Base-by-base conservation (phyloP, 2,888 invertebrate species). In the Epistrophe eligans region DNA sequence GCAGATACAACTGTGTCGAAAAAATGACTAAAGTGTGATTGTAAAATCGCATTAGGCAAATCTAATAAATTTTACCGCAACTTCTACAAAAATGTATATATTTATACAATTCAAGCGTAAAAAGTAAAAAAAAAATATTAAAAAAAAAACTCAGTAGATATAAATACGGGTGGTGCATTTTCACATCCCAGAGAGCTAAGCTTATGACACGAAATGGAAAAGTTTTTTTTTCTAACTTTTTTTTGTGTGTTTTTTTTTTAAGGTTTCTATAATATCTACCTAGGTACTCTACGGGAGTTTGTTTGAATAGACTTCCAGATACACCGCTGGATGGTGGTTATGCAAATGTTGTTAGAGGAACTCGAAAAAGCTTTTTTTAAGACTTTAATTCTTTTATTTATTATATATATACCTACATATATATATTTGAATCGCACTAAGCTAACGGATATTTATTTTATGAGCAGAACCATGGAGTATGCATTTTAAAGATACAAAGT, bases 31-130 rank as follows among this genome's bases (percentile, higher is more conserved):
- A 72, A 77, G 70, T 71, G 74, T 81, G 81, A 81, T 85, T 85
- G 81, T 85, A 71, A 64, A 85, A 85, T 85, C 81, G 77, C 81
- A 85, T 85, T 85, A 81, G 74, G 77, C 64, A 81, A 85, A 85
- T 81, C 81, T 70, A 79, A 81, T 77, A 62, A 62, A 79, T 55
- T 62, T 58, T 50, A 62, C 62, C 74, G 74, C 45, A 74, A 64
- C 58, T 71, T 58, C 48, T 55, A 32, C 13, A 48, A 60, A 79
- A 76, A 58, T 79, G 45, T 52, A 45, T 0, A 0, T 17, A 28
- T 77, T 8, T 77, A 72, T 62, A 71, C 48, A 55, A 32, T 17
- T 74, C 67, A 48, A 45, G 76, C 72, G 72, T 67, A 43, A 77
- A 71, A 73, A 72, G 70, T 67, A 62, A 58, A 76, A 76, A 60